Base-by-base conservation (phyloP, 2,797 vertebrate species). In the Macropus fuliginosus region DNA sequence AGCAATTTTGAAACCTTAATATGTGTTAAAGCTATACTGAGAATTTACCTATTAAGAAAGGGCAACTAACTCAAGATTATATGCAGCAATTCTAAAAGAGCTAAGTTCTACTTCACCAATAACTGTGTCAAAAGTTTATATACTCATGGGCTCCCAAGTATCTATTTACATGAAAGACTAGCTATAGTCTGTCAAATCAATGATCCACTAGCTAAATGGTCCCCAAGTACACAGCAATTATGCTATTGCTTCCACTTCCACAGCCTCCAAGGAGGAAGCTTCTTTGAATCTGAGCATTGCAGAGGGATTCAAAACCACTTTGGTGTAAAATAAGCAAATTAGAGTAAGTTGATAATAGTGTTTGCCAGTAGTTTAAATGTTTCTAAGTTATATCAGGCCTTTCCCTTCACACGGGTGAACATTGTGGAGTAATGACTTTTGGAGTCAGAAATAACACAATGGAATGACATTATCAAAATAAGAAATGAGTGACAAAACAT, bases 121-220 rank as follows among this genome's bases (percentile, higher is more conserved):
- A 91, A 54, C 90, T 91, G 54, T 46, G 40, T 55, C 90, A 91
- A 29, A 91, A 55, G 90, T 29, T 29, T 54, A 55, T 13, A 21
- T 31, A 91, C 28, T 55, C 50, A 54, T 31, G 54, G 54, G 90
- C 90, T 87, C 21, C 74, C 34, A 91, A 55, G 52, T 55, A 91
- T 91, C 54, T n/a, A 91, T 91, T 91, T 91, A 54, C 90, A 91
- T 50, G 74, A 87, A 87, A 87, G 40, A 91, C 54, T 14, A 91
- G 90, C 31, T 54, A 91, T 29, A 91, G 54, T 55, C 90, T 91
- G 90, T 91, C 90, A 91, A 55, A 55, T 55, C 54, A 91, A 55
- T 91, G 90, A 91, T 55, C 90, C 90, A 91, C 90, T 34, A 54
- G 54, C 54, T 91, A 54, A 91, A 91, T 31, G 34, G 90, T 55